These are phyloP conservation scores for Brachypodius melanocephalos DNA, from an alignment of 2,113 vertebrate genomes.

Conservation along the genomic window DNA sequence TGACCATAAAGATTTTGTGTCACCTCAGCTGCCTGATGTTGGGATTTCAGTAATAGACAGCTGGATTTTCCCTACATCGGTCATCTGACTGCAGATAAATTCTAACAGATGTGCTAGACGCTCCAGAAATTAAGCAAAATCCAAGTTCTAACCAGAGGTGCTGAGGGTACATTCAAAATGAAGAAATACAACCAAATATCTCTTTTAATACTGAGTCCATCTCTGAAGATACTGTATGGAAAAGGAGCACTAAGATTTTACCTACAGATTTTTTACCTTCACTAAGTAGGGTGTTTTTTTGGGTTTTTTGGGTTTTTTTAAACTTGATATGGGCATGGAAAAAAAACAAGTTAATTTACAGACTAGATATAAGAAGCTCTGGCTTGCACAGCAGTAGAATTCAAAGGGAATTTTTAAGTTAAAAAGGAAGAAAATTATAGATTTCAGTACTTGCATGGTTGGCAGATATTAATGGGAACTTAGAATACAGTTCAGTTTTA, in stretches of 20 bases:
- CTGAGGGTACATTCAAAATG: background rate
- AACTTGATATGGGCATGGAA: background rate
- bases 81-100: background rate
- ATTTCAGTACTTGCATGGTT: background rate
- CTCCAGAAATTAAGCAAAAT: background rate
- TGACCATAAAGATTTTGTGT: background rate
- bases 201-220: background rate
- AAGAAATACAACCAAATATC: background rate
- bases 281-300: no score
- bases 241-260: background rate
- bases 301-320: fast-evolving
- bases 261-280: no score
- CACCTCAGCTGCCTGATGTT: background rate
- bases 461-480: background rate
- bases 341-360: background rate
- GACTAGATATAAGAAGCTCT: background rate
- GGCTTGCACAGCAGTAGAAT: background rate
- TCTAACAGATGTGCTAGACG: background rate
- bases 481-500: background rate
- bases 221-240: background rate
- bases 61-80: background rate
- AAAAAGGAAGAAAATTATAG: background rate
- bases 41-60: background rate
- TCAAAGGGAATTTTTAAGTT: background rate
- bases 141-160: background rate